Conservation (phyloP, 2,797 vertebrate genomes). For the Sebastes miniatus region DNA sequence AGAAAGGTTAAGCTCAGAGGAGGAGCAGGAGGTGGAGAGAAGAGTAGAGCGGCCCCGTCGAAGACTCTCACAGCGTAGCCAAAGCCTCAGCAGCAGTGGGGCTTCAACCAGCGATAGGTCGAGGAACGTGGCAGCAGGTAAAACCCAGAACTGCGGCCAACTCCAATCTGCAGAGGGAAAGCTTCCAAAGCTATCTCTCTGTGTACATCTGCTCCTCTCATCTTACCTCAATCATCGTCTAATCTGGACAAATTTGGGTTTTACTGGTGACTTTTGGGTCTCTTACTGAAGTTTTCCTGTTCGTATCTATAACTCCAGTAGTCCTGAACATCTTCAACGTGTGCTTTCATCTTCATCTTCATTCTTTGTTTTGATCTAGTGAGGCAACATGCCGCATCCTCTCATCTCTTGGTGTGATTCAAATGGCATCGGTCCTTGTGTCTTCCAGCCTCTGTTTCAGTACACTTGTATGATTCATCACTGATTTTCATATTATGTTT, state of each 20-base stretch:
- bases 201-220: conserved; percentile 55
- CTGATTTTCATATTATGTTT: background rate
- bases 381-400: conserved; percentile 7
- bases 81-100: conserved; percentile 67
- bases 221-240: conserved; percentile 49
- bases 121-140: conserved; percentile 74
- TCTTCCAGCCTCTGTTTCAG: background rate
- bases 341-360: conserved; percentile 3
- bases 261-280: conserved; percentile 35
- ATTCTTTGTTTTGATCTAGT: background rate
- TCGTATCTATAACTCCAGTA: conserved; percentile 9
- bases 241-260: conserved; percentile 37
- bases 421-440: background rate
- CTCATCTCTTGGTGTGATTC: conserved; percentile 37
- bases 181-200: conserved; percentile 33
- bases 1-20: conserved; percentile 70
- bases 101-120: conserved; percentile 58
- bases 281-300: conserved; percentile 31
- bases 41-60: conserved; percentile 49
- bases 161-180: conserved; percentile 43
- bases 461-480: background rate
- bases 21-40: conserved; percentile 60
- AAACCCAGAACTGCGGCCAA: conserved; percentile 57
- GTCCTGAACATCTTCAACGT: background rate
- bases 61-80: conserved; percentile 63